A percentile compares a stretch with the other conserved stretches of the same genome.
phyloP scores from a whole-genome alignment of 2,113 vertebrate species.

The Corydoras sp. region DNA sequence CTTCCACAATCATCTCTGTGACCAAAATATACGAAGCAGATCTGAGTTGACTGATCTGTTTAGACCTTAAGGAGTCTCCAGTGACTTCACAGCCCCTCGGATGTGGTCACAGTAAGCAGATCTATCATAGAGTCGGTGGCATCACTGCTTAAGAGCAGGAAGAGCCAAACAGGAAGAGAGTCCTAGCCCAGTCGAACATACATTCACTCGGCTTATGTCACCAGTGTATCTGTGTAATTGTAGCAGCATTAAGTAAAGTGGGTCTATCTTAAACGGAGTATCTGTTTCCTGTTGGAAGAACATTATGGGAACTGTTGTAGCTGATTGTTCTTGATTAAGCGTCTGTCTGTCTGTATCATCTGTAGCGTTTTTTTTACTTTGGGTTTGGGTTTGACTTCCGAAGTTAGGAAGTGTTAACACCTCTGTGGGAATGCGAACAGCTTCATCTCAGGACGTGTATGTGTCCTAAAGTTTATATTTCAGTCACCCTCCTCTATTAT shows the following conservation, averaged over 20 bases:
- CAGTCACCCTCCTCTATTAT: too few species aligned
- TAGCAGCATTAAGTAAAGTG: constrained; percentile 31
- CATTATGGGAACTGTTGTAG: background rate
- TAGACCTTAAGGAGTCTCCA: background rate
- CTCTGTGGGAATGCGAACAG: too few species aligned
- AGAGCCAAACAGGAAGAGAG: constrained; percentile 19
- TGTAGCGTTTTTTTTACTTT: background rate
- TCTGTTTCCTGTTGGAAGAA: background rate
- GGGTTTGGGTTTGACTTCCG: background rate
- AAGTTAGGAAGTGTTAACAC: background rate
- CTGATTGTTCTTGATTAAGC: background rate
- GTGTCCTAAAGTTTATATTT: too few species aligned
- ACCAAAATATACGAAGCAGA: constrained; percentile 8
- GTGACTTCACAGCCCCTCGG: background rate
- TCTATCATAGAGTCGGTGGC: background rate
- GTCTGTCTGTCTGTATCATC: background rate
- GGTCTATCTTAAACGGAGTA: background rate
- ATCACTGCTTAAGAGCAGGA: background rate
- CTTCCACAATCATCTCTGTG: background rate
- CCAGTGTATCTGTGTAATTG: constrained; percentile 38
- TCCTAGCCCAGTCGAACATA: background rate
- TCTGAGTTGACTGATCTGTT: constrained; percentile 10
- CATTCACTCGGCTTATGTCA: too few species aligned
- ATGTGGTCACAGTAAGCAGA: constrained; percentile 1
- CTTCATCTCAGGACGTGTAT: too few species aligned